phyloP scores from a whole-genome alignment of 2,113 vertebrate genomes.

The Neolamprologus caudopunctatus region DNA sequence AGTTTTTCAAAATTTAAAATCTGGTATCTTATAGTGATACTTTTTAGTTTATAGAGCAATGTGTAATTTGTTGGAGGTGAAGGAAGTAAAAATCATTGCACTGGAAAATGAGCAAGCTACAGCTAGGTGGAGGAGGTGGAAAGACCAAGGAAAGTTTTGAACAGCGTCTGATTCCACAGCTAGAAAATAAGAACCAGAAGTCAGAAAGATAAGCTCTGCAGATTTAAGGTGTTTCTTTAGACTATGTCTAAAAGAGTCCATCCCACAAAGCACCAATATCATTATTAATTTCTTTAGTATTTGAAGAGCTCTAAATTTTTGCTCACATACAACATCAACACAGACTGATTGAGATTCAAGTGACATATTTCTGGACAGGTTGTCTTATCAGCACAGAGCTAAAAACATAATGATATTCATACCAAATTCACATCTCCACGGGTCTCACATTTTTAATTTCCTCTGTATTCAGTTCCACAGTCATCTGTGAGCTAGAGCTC shows the following conservation, averaged over 20 bases:
- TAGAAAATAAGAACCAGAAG: not conserved
- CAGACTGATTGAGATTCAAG: not conserved
- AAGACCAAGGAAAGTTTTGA: not conserved
- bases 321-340: rapidly evolving
- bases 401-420: not conserved
- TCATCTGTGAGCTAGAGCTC: not conserved
- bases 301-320: not conserved
- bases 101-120: not conserved
- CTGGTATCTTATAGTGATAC: not conserved
- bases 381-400: not conserved
- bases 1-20: not conserved
- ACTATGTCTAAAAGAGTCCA: not conserved
- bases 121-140: rapidly evolving
- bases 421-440: not conserved
- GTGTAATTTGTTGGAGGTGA: not conserved
- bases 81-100: not conserved
- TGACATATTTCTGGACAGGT: not conserved
- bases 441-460: conserved; percentile 8
- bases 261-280: not conserved
- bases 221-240: not conserved
- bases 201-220: not conserved
- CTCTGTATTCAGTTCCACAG: not conserved
- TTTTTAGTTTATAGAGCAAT: not conserved
- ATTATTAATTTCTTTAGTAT: not conserved
- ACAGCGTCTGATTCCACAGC: not conserved